Base-by-base conservation (phyloP, 2,113 vertebrate species). In the Bos javanicus region DNA sequence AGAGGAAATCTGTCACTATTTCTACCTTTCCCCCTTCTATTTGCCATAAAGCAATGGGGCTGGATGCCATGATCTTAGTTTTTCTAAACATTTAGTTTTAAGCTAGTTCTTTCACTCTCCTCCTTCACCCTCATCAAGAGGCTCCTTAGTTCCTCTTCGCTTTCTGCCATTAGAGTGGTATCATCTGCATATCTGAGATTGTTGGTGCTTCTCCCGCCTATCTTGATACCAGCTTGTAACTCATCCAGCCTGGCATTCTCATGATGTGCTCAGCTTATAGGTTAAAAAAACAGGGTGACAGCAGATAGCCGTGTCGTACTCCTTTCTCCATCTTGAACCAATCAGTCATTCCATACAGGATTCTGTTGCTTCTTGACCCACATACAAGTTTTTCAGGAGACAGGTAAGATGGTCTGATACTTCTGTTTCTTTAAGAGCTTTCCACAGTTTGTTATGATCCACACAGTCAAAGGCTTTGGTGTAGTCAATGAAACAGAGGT, bases 271-370 rank as follows among this genome's bases (percentile, higher is more conserved):
- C 67, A 23, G 67, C n/a, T 23, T 71, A 71, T 23, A 71, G 5
- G n/a, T 39, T 71, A 71, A 71, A n/a, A 33, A 67, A 67, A 71
- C 62, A 64, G 19, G 11, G n/a, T 71, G 67, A 39, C 67, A 71
- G n/a, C 67, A 71, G 19, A 71, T 39, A 36, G n/a, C 67, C 1
- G 0, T 71, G 36, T 39, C 10, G 0, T 71, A 71, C 67, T 71
- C 5, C 67, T 39, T 71, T 71, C 67, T 71, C n/a, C 67, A 39
- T 71, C 67, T 71, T 71, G 5, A 39, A 71, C 19, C 67, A 39
- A 12, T 71, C 67, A 71, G 19, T 39, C 67, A 39, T 23, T 71
- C 4, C 19, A 12, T 71, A 39, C 10, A 39, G 10, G n/a, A 71
- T 23, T 39, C 67, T 71, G 67, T 39, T 39, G 19, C n/a, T 71